Base-by-base conservation (phyloP, 2,888 invertebrate species). In the Oxytorus armatus region DNA sequence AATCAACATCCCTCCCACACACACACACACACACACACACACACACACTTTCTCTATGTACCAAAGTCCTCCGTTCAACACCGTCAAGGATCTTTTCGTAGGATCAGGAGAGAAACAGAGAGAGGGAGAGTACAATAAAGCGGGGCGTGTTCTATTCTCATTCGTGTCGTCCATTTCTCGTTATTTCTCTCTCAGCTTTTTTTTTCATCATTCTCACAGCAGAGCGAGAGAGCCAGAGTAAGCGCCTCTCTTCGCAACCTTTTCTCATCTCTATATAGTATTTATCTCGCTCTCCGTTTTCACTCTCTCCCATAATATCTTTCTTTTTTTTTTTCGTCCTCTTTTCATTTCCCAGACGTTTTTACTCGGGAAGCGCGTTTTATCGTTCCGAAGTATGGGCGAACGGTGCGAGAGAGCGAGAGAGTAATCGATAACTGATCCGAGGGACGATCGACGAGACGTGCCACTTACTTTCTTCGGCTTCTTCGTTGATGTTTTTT, bases 351-450 rank as follows among this genome's bases (percentile, higher is more conserved):
- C 14, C 75, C 59, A 68, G 78, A 78, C 78, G 69, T 79, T 79
- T 79, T 75, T 72, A 57, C 74, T 69, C 42, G 21, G 42, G 49
- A 10, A 23, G 61, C 74, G 49, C 42, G 63, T 70, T 79, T 70
- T 49, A 70, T 59, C 33, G 70, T 49, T 57, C 25, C 53, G 29
- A 10, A 29, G 53, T 61, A 73, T 33, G 49, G 29, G 49, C 59
- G 61, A 63, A 63, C 21, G 39, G 61, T 25, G 39, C 57, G 69
- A 57, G 72, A 59, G 55, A 25, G 18, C n/a, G 69, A 55, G 47
- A 66, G 39, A 70, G 57, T 59, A 75, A 79, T 79, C 79, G 79
- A 79, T 79, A 79, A 79, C 59, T 59, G 75, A 79, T 79, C 79
- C 75, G 39, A 57, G 70, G 65, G 70, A 59, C 47, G 70, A 79